phyloP scores from a whole-genome alignment of 1,140 invertebrate species.

The Lanistes nyassanus region DNA sequence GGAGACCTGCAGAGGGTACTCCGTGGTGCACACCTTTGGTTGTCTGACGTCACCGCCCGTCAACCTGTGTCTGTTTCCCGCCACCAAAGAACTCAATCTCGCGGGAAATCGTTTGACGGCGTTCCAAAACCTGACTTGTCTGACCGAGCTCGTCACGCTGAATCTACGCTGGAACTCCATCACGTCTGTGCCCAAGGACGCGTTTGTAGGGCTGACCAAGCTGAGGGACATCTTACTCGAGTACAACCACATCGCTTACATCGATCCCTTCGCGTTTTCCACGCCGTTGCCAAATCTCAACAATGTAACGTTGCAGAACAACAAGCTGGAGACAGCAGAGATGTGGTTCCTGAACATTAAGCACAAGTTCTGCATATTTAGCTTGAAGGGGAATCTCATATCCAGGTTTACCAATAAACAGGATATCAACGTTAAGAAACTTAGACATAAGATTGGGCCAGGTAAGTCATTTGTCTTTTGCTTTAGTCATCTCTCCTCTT shows the following conservation, averaged over 20 bases:
- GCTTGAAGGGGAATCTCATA: conserved; percentile 25
- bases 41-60: too few relatives aligned
- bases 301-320: conserved; percentile 18
- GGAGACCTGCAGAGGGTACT: too few relatives aligned
- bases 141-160: conserved; percentile 5
- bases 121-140: conserved; percentile 3
- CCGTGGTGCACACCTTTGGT: too few relatives aligned
- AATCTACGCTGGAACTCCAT: conserved; percentile 23
- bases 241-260: conserved; percentile 19
- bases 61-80: too few relatives aligned
- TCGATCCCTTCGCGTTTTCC: conserved; percentile 21
- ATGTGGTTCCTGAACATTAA: conserved; percentile 29
- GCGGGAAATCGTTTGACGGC: too few relatives aligned
- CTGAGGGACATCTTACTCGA: conserved; percentile 23
- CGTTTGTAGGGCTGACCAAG: conserved; percentile 9
- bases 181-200: not conserved
- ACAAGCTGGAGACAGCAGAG: conserved; percentile 25
- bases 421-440: conserved; percentile 24
- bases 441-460: not conserved
- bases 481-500: too few relatives aligned
- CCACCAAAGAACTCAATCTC: too few relatives aligned
- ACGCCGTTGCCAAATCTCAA: not conserved
- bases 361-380: conserved; percentile 13
- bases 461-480: too few relatives aligned
- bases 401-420: conserved; percentile 27